Evolutionary conservation across 37 sponge, comb jelly and placozoan species (phyloP), one percentile per base, ranked within the genome.

Genomic region (Bolinopsis microptera): DNA sequence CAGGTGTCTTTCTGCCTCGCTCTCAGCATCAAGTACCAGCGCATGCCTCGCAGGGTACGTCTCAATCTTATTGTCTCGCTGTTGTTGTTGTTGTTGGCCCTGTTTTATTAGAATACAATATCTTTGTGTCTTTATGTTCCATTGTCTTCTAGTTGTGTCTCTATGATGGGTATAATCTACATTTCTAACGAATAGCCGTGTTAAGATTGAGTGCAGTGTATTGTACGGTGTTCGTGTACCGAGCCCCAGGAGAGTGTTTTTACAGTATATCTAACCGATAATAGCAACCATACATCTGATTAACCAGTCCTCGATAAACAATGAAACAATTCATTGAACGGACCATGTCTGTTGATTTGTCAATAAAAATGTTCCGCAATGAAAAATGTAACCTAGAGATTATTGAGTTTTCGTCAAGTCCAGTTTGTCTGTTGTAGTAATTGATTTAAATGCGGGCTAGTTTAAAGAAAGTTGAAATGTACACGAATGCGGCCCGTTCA

Each of bases 1-100:
- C 82, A 80, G 16, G 23, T 80, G 37, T 80, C 82, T 22, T 80
- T 80, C 82, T 33, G 38, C 2, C 37, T 80, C 36, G 82, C 82
- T 32, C 82, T 80, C 35, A 36, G 38, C 22, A 22, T 80, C 38
- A 80, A 80, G 30, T 80, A 80, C 37, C 82, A 80, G 37, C 82
- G 82, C 23, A 80, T 80, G 82, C 82, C 82, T 23, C 34, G 82
- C 37, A 80, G 38, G 82, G 82, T 31, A 22, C 5, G 30, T 70
- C 74, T 48, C 5, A n/a, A n/a, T n/a, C n/a, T n/a, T n/a, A n/a
- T n/a, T 67, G 68, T 67, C 68, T 67, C 18, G 13, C 68, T 67
- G 68, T 67, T 13, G 13, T 13, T 67, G 18, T 67, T 13, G 13
- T 21, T 67, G 68, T 67, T 21, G 13, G 68, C 21, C 68, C 21